Base-by-base conservation (phyloP, 37 sponge, comb jelly and placozoan genomes). In the Eunapius fragilis region DNA sequence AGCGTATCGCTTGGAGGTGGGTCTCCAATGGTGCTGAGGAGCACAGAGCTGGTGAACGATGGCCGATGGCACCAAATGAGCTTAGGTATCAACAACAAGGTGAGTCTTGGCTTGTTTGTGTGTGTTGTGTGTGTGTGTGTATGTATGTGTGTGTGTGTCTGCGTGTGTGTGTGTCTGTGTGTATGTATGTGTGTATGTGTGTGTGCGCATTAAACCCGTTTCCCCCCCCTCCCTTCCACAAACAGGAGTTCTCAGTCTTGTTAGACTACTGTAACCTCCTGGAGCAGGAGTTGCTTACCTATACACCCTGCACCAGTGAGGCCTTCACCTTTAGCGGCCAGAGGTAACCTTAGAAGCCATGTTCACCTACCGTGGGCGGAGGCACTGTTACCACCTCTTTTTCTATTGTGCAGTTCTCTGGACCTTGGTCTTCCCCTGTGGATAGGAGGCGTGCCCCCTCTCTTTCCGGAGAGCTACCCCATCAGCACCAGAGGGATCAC, bases 361-460 rank as follows among this genome's bases (percentile, higher is more conserved):
- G 6, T 28, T 5, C 49, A 2, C 22, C 26, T 79, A 7, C 25
- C 31, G 5, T 27, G n/a, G n/a, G n/a, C n/a, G n/a, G n/a, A n/a
- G n/a, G n/a, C 26, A 2, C n/a, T 13, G 3, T 33, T 13, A 2
- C n/a, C 49, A 25, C 26, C 33, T 25, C 31, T 41, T 6, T 6
- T 41, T 41, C 41, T 41, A 6, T 41, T 41, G 6, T 71, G 31
- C 83, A 87, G 91, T 26, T 87, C 67, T n/a, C 84, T 91, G 2
- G 84, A 91, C 67, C 84, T 91, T 72, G 91, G 91, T 26, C 80
- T 91, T 36, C 91, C 91, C 47, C 87, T 91, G 68, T 91, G 91
- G 91, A 7, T 91, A 12, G 91, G 91, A 5, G 91, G 91, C 36
- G 87, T 79, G 25, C 91, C 91, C 47, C 31, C 25, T n/a, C n/a